Evolutionary conservation across 2,797 vertebrate genomes (phyloP), one percentile per base, ranked within the genome.

Genomic region (Orientallactaga sibirica): DNA sequence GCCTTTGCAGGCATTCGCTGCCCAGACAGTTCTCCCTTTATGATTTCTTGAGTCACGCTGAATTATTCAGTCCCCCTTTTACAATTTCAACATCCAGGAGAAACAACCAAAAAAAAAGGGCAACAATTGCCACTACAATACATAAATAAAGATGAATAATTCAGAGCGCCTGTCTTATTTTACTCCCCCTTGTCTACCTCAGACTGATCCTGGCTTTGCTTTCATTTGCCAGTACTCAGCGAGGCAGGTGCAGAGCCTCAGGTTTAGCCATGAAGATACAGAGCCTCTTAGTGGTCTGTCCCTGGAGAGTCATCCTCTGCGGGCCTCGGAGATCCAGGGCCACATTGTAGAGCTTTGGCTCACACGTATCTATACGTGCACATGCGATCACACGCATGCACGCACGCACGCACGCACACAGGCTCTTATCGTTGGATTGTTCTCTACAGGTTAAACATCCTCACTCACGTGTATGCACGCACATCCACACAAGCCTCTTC

Each of bases 71-170:
- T 37, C 52, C 12, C 55, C 73, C 78, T 80, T 96, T 90, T 92
- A 95, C 82, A 95, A 73, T 96, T 91, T 94, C 29, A 90, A 93
- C 90, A 76, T 95, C 84, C 74, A 96, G 88, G 76, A 96, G 90
- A 93, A 95, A 96, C 91, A 94, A 71, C 67, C 33, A 48, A 48
- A 48, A 93, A 96, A 95, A 95, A 93, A 15, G 20, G 29, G 5
- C 88, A 96, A 86, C 92, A 94, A 94, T 97, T 96, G 90, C 80
- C 77, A 84, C 95, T 91, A 95, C 1, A 71, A 93, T 84, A 94
- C 74, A 94, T 93, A 95, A 96, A 97, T 96, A 96, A 93, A 96
- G 95, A 97, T 96, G 96, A 97, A 97, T 96, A 96, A 97, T 95
- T 96, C 86, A 92, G 68, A 89, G 58, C 41, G 75, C 64, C 70